Percentiles rank a stretch among this genome's conserved stretches.
Conservation (phyloP, 1,140 invertebrate genomes). For the Oryzaephilus surinamensis region DNA sequence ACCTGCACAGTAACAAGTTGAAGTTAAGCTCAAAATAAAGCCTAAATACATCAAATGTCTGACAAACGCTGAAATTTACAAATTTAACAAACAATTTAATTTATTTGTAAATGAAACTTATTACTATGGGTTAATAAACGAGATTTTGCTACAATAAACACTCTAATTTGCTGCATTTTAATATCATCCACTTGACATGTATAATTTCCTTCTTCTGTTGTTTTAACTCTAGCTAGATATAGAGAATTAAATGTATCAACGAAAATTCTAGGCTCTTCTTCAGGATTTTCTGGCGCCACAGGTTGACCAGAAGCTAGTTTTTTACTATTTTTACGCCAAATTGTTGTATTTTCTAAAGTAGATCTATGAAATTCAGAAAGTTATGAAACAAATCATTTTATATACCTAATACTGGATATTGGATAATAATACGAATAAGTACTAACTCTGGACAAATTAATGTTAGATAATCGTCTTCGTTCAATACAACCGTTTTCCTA, state of each 20-base stretch:
- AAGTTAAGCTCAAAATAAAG: slow-evolving; percentile 41
- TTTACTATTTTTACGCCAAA: slow-evolving; percentile 40
- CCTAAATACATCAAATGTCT: slow-evolving; percentile 45
- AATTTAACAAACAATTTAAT: neutral
- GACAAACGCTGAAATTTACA: slow-evolving; percentile 36
- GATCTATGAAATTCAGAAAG: slow-evolving; percentile 31
- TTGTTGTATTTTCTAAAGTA: slow-evolving; percentile 34
- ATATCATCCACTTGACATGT: slow-evolving; percentile 42
- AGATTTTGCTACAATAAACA: slow-evolving; percentile 39
- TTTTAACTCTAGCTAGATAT: slow-evolving; percentile 44
- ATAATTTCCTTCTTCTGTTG: slow-evolving; percentile 44
- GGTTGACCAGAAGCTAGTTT: slow-evolving; percentile 35
- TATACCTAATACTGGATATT: slow-evolving; percentile 22
- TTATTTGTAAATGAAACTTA: slow-evolving; percentile 3
- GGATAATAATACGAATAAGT: slow-evolving; percentile 11
- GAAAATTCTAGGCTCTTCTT: slow-evolving; percentile 37
- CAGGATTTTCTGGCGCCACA: slow-evolving; percentile 33
- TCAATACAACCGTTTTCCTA: slow-evolving; percentile 38
- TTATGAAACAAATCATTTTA: no score
- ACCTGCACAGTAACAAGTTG: slow-evolving; percentile 43
- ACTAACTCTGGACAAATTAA: slow-evolving; percentile 42
- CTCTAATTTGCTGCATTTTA: slow-evolving; percentile 40
- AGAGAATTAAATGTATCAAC: slow-evolving; percentile 45
- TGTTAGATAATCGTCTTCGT: slow-evolving; percentile 40
- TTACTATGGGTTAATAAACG: slow-evolving; percentile 32